These are phyloP conservation scores for Cistogaster globosa DNA, from an alignment of 2,888 invertebrate species.

Conservation along the genomic window DNA sequence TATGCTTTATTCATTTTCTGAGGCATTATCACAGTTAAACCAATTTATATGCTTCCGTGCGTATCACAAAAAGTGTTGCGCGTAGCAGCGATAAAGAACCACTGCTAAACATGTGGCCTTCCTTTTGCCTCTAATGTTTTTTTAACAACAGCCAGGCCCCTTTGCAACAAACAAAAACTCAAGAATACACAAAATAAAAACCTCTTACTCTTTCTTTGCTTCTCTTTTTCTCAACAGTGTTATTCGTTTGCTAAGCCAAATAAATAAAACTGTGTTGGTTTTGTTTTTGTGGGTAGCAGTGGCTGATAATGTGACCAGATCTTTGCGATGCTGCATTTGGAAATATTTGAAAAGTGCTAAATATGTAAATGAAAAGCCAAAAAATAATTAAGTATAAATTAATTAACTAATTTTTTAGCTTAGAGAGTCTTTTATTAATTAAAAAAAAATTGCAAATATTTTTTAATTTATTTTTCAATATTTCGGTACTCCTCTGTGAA, in stretches of 20 bases:
- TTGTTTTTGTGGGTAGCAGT: conserved; percentile 12
- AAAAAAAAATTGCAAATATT: too few species aligned
- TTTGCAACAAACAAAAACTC: neutral
- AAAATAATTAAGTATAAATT: too few species aligned
- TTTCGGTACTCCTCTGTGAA: too few species aligned
- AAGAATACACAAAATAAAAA: neutral
- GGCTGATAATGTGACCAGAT: neutral
- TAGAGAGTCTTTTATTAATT: too few species aligned
- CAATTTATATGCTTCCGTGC: neutral
- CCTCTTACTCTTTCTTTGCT: neutral
- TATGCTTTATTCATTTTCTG: conserved; percentile 5
- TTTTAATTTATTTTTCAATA: too few species aligned
- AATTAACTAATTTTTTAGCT: too few species aligned
- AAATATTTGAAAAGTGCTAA: too few species aligned
- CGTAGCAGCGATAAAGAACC: conserved; percentile 50
- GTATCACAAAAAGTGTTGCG: conserved; percentile 26
- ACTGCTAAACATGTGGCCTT: conserved; percentile 36
- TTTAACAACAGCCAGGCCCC: conserved; percentile 38
- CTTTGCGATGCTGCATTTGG: too few species aligned
- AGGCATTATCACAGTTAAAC: neutral
- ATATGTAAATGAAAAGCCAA: too few species aligned
- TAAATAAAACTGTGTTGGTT: neutral
- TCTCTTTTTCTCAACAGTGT: neutral
- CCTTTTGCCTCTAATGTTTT: conserved; percentile 36
- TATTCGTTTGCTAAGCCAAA: conserved; percentile 4